A percentile compares a stretch with the other conserved stretches of the same genome.
These are phyloP conservation scores for Coryphaenoides rupestris DNA, from an alignment of 2,113 vertebrate genomes.

Conservation along the genomic window DNA sequence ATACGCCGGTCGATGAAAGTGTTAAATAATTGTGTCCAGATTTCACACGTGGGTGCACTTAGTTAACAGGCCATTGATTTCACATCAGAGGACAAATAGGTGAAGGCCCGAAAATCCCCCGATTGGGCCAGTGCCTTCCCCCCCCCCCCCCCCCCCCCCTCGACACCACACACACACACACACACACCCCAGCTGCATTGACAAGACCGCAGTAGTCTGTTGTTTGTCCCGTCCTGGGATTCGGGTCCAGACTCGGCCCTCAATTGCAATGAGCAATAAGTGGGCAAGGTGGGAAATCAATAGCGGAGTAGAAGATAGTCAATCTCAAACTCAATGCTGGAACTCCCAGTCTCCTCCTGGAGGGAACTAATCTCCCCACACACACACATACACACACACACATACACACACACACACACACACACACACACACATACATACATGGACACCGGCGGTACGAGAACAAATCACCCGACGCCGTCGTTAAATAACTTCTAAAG, in stretches of 20 bases:
- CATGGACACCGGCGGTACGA: too few species aligned
- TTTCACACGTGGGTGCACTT: not conserved
- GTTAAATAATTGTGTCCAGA: not conserved
- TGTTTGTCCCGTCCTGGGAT: constrained; percentile 34
- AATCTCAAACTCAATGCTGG: constrained; percentile 57
- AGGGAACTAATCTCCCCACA: constrained; percentile 48
- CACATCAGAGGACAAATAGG: constrained; percentile 39
- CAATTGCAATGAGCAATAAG: constrained; percentile 62
- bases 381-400: too few species aligned
- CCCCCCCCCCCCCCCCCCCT: too few species aligned
- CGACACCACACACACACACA: too few species aligned
- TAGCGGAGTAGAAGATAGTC: constrained; percentile 61
- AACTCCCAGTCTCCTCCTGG: constrained; percentile 51
- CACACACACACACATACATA: constrained; percentile 5
- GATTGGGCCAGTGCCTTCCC: constrained; percentile 27
- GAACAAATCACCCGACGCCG: too few species aligned
- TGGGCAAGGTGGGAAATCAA: constrained; percentile 54
- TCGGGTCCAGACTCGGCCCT: constrained; percentile 49
- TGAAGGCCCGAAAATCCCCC: constrained; percentile 26
- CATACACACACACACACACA: constrained; percentile 5
- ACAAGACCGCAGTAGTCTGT: too few species aligned
- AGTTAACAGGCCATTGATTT: constrained; percentile 30
- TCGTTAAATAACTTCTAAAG: too few species aligned
- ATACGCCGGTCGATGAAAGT: not conserved
- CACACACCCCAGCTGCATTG: too few species aligned